Base-by-base conservation (phyloP, 2,113 vertebrate species). In the Crotalus tigris region DNA sequence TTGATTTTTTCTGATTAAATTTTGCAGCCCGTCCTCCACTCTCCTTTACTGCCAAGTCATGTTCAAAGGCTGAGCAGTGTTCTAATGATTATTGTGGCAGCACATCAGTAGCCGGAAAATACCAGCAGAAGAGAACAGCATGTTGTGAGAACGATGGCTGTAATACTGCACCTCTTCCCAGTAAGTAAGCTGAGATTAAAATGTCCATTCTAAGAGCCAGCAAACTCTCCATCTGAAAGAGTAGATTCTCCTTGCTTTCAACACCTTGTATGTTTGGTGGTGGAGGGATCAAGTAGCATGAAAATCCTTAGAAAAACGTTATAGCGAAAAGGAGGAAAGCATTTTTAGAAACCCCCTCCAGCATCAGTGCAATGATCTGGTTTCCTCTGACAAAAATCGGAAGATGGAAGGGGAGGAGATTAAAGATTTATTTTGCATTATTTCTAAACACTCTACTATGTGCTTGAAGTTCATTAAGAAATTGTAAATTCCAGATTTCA, bases 31-130 rank as follows among this genome's bases (percentile, higher is more conserved):
- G 2, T 3, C 2, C 5, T 17, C 2, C 10, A 6, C 0, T 75
- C 5, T 33, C 13, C 13, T 39, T 39, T 15, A 75, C n/a, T 33
- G 0, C 1, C 69, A 75, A 75, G 5, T 0, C 1, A 6, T 75
- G 69, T 75, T n/a, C n/a, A 75, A 75, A 0, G 39, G 15, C 5
- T 7, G 2, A 75, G 1, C 13, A 39, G 19, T 39, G 69, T 33
- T 39, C n/a, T 33, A 1, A 19, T 3, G 64, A 0, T 75, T 7
- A 39, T 33, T 39, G 19, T 19, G 0, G 2, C 5, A 0, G 1
- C 69, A 39, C 69, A 2, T 7, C 69, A 1, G 13, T 39, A 39
- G 15, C 15, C 2, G 2, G 5, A 1, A 75, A 7, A 75, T 15
- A 39, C 69, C 0, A 33, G 1, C n/a, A 75, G 69, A 39, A 1